phyloP scores from a whole-genome alignment of 2,113 vertebrate genomes.

The Pundamilia nyererei region DNA sequence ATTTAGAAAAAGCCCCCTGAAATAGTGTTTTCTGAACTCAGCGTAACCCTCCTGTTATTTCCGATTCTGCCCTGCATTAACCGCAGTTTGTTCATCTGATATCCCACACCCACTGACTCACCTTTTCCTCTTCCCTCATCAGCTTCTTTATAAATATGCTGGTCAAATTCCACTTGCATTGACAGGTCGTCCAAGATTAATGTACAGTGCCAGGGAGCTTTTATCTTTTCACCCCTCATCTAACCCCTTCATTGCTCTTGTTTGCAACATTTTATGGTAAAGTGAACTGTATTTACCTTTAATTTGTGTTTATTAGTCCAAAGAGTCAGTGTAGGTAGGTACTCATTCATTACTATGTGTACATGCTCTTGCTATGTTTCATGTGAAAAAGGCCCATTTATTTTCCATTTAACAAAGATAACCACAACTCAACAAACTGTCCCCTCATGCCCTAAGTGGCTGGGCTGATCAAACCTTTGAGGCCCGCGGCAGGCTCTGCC shows the following conservation, averaged over 20 bases:
- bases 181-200: not conserved
- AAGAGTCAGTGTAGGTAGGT: not conserved
- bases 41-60: not conserved
- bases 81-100: not conserved
- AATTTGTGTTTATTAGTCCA: not conserved
- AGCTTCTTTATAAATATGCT: not conserved
- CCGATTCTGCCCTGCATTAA: not conserved
- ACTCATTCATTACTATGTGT: not conserved
- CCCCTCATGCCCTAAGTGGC: not conserved
- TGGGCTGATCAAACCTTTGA: not conserved
- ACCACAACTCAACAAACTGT: not conserved
- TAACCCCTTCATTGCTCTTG: not conserved
- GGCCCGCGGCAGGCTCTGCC: not conserved
- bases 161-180: not conserved
- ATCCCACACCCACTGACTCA: not conserved
- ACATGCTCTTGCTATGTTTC: not conserved
- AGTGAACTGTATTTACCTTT: not conserved
- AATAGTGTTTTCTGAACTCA: not conserved
- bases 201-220: not conserved
- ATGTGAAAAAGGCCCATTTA: not conserved
- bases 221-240: not conserved
- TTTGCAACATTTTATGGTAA: not conserved
- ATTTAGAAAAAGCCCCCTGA: not conserved
- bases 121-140: not conserved
- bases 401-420: not conserved